Evolutionary conservation across 2,797 vertebrate genomes (phyloP).

Genomic region (Carduelis carduelis): DNA sequence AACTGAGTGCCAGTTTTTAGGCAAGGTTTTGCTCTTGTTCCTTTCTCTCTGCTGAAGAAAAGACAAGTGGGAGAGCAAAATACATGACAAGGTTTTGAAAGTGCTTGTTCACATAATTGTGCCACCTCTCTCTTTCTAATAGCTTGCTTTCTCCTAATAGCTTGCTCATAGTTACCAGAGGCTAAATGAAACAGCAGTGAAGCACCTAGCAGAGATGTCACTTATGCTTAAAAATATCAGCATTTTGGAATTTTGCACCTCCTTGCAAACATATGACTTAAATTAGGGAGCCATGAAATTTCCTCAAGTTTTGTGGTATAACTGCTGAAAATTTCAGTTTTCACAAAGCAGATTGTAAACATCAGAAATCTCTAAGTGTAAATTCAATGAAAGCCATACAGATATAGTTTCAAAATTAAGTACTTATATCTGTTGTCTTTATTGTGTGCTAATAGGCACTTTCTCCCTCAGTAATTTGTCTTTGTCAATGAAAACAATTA

Average conservation of each 20-base stretch:
- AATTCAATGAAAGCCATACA: not conserved
- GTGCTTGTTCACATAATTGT: not conserved
- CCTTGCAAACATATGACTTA: not conserved
- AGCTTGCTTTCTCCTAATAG: not conserved
- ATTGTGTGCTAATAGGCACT: not conserved
- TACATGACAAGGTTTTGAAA: not conserved
- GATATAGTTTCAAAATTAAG: not conserved
- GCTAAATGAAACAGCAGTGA: not conserved
- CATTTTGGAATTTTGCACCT: not conserved
- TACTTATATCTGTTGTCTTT: not conserved
- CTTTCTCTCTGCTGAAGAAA: not conserved
- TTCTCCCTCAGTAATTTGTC: not conserved
- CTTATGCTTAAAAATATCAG: not conserved
- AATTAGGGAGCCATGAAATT: not conserved
- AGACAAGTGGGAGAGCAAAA: not conserved
- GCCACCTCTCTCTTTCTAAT: not conserved
- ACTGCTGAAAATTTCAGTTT: not conserved
- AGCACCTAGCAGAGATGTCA: not conserved
- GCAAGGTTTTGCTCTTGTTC: not conserved
- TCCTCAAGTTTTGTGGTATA: not conserved
- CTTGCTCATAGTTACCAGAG: not conserved
- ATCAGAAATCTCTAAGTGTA: not conserved
- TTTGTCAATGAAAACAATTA: constrained; percentile 14
- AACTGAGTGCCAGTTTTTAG: not conserved
- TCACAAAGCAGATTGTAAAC: not conserved